Evolutionary conservation across 2,888 invertebrate species (phyloP), one percentile per base, ranked within the genome.

Genomic region (Eristalinus sepulchralis): DNA sequence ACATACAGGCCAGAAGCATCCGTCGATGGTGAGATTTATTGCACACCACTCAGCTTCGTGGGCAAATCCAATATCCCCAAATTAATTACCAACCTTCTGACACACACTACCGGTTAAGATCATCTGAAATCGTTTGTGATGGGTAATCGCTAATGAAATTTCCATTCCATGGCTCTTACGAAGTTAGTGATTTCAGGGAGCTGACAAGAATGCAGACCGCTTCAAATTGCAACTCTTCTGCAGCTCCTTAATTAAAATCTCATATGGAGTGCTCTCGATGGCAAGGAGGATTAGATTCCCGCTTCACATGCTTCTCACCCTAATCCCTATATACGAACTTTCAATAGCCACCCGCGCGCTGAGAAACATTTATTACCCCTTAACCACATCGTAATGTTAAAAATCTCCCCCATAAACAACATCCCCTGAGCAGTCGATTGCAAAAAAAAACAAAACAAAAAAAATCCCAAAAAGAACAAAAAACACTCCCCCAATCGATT

Each of bases 321-420:
- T 47, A 47, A 47, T 47, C 17, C 47, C 17, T 8, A n/a, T 17
- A 17, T 17, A 47, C n/a, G 47, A n/a, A 47, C 47, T 47, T 47
- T 17, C 47, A 20, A 20, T 47, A 47, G n/a, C 47, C 47, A 17
- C 47, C 47, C 17, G 47, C 27, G 36, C 11, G 20, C 64, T 17
- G 22, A 63, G 33, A 47, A 47, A 33, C 33, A 76, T 81, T 70
- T 63, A 81, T 60, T 33, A 67, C 27, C 33, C 47, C 47, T 47
- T 47, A 47, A 47, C 47, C 47, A 47, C 47, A 17, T 17, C 47
- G 24, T 24, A 24, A 27, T 75, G 57, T 66, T 57, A 6, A 57
- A 57, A 57, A 13, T 64, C 11, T n/a, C n/a, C 5, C 13, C 63
- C 33, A 73, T 57, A 64, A 57, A 57, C 57, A 60, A 72, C 39